Evolutionary conservation across 2,113 vertebrate genomes (phyloP), one percentile per base, ranked within the genome.

Genomic region (Pionites leucogaster): DNA sequence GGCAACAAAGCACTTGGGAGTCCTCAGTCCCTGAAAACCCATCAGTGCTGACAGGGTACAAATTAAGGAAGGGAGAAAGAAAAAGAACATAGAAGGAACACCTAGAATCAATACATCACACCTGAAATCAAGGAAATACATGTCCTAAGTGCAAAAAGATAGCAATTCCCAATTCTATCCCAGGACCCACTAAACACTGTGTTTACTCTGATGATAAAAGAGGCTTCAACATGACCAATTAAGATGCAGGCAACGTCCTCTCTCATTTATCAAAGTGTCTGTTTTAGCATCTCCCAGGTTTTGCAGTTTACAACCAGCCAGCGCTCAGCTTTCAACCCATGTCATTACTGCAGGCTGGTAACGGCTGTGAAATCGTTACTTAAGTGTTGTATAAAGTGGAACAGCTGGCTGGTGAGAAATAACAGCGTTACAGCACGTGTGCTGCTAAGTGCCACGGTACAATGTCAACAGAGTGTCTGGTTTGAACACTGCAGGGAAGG

Each of bases 341-440:
- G 88, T 91, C 91, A 57, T 93, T 94, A 65, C 75, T 24, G 74
- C 77, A 29, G 94, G 57, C 90, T 87, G 85, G 79, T 83, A 93
- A 95, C 84, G 96, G 86, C 95, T 96, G 95, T 55, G 95, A 95
- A 95, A 96, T 90, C 47, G 72, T 91, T 83, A 76, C 96, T 88
- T 80, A 92, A 96, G 92, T 49, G 95, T 57, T 60, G 71, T 87
- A 47, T 65, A 75, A 77, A 78, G 93, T 46, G 72, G 85, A 87
- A 72, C 86, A 95, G 92, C 95, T 93, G 96, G 94, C 91, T 88
- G 86, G 70, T 49, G 92, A 75, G 81, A 90, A 92, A 90, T 29
- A 80, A 59, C 44, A 35, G 86, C 7, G 3, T 37, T 44, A 39
- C 75, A 42, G 74, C 75, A 55, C 7, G 8, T 33, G 76, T 63